Evolutionary conservation across 2,113 vertebrate genomes (phyloP), one percentile per base, ranked within the genome.

Genomic region (Scolopax mira): DNA sequence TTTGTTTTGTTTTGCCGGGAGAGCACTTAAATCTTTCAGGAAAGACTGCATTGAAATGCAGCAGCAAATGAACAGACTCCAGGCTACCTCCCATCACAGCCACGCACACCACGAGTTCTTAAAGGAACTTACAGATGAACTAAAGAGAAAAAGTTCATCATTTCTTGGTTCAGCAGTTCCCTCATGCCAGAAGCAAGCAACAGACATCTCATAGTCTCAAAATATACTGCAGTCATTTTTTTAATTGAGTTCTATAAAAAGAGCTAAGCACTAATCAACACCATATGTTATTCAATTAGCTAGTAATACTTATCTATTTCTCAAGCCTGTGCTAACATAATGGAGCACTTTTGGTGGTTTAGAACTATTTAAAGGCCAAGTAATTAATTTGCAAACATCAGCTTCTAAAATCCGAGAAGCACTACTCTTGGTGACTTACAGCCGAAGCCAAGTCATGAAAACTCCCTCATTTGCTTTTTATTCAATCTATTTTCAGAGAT

Each of bases 231-330:
- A 96, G 67, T 90, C 60, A 95, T 95, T 95, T 97, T 90, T 96
- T 97, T 88, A 96, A 96, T 89, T 95, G 91, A 96, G 79, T 85
- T 92, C 93, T 94, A 96, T 93, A 97, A 96, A 97, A 97, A 95
- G 94, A 64, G 52, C 86, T 96, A 97, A 95, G 87, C 78, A 85
- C 93, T 94, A 96, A 98, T 97, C 94, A 97, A 96, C 95, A 96
- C 88, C 93, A 93, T 90, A 96, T 97, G 92, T 91, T 97, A 97
- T 97, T 96, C 96, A 97, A 96, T 97, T 97, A 96, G 79, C 73
- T 96, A 86, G 91, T 75, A 97, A 97, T 95, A 96, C 79, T 58
- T 65, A 97, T 87, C 79, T 97, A 82, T 96, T 96, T 95, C 90
- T 97, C 89, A 94, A 96, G 91, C 60, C 94, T 81, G n/a, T 87